phyloP scores from a whole-genome alignment of 2,797 vertebrate species.

The Centroberyx gerrardi region DNA sequence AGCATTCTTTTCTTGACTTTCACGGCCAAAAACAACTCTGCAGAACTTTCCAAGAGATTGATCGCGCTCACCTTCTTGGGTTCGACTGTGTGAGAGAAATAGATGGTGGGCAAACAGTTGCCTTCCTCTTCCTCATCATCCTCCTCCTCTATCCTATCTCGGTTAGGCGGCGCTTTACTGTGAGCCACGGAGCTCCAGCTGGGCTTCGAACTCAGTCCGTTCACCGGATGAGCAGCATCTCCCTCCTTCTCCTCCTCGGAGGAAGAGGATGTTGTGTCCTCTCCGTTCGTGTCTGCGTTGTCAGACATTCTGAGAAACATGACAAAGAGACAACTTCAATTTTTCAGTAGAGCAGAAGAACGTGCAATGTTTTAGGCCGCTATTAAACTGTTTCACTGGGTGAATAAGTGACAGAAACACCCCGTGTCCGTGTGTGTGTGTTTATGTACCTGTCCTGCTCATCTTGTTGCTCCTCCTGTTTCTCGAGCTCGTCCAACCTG shows the following conservation, averaged over 20 bases:
- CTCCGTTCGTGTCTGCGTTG: conserved; percentile 85
- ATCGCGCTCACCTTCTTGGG: conserved; percentile 92
- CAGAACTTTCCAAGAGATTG: background rate
- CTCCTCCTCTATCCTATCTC: conserved; percentile 58
- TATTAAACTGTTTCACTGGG: too few relatives aligned
- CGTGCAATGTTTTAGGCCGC: background rate
- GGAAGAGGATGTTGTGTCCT: conserved; percentile 84
- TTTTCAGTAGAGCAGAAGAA: background rate
- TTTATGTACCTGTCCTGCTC: conserved; percentile 79
- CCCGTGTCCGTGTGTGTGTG: background rate
- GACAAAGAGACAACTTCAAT: background rate
- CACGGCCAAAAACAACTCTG: background rate
- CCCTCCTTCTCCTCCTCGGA: conserved; percentile 93
- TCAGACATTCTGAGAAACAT: conserved; percentile 81
- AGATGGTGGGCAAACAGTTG: conserved; percentile 91
- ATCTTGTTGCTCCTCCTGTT: conserved; percentile 88
- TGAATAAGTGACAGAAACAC: background rate
- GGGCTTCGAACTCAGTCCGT: conserved; percentile 65
- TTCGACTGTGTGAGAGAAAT: conserved; percentile 96
- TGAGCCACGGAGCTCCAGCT: conserved; percentile 47
- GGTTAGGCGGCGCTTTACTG: conserved; percentile 26
- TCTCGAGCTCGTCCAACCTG: conserved; percentile 93
- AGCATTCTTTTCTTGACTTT: too few relatives aligned
- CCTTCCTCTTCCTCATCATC: conserved; percentile 71
- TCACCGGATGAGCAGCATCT: conserved; percentile 68